Conservation (phyloP, 2,113 vertebrate species). For the Colaptes auratus region DNA sequence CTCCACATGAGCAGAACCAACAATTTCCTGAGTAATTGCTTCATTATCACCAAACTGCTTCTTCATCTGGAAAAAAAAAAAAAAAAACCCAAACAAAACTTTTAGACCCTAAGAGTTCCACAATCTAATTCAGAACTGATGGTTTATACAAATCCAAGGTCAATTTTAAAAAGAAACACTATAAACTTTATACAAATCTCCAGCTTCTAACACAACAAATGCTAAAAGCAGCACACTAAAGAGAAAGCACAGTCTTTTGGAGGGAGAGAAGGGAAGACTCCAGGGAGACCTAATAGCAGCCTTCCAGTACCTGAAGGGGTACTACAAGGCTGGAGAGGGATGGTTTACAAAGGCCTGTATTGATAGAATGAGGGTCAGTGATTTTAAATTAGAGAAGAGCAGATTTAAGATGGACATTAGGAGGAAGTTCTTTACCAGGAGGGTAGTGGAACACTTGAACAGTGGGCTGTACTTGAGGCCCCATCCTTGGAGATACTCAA, state of each 20-base stretch:
- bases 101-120: not conserved
- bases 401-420: too few relatives aligned
- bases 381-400: too few relatives aligned
- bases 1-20: constrained; percentile 95
- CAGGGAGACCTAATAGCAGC: too few relatives aligned
- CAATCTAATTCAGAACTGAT: not conserved
- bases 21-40: constrained; percentile 94
- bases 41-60: constrained; percentile 92
- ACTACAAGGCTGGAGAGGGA: too few relatives aligned
- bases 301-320: too few relatives aligned
- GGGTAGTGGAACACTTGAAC: too few relatives aligned
- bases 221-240: not conserved
- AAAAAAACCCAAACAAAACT: not conserved
- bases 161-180: not conserved
- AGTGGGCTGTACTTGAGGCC: too few relatives aligned
- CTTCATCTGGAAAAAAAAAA: constrained; percentile 89
- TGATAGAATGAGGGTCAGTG: too few relatives aligned
- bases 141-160: not conserved
- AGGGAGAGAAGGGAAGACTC: not conserved
- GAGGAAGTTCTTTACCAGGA: too few relatives aligned
- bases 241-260: not conserved
- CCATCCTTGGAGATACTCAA: too few relatives aligned
- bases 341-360: too few relatives aligned
- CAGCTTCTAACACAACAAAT: not conserved
- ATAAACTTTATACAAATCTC: not conserved